phyloP scores from a whole-genome alignment of 1,140 invertebrate species.

The Drosophila mayri region DNA sequence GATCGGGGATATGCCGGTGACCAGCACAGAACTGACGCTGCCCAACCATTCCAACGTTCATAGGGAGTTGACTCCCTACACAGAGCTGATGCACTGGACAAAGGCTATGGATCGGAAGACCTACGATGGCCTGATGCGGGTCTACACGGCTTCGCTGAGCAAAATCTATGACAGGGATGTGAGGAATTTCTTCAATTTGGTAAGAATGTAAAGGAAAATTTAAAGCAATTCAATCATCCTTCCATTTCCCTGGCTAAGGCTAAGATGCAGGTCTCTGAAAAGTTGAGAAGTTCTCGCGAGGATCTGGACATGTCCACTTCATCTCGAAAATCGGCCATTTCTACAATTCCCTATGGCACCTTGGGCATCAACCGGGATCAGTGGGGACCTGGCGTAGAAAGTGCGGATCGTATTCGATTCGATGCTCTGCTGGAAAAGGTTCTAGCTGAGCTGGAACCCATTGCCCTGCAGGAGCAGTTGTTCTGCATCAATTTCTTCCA shows the following conservation, averaged over 20 bases:
- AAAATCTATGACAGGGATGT: constrained; percentile 95
- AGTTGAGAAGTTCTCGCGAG: constrained; percentile 74
- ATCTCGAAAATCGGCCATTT: constrained; percentile 70
- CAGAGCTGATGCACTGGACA: constrained; percentile 95
- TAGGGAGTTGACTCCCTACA: constrained; percentile 92
- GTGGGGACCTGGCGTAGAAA: constrained; percentile 79
- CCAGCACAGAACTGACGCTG: constrained; percentile 88
- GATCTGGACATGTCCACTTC: constrained; percentile 79
- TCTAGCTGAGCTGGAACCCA: constrained; percentile 94
- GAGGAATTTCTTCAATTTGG: constrained; percentile 91
- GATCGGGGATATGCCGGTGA: constrained; percentile 84
- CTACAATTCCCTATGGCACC: constrained; percentile 79
- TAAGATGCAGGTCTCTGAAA: constrained; percentile 84
- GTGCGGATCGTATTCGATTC: constrained; percentile 81
- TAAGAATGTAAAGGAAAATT: constrained; percentile 10
- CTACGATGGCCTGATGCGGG: constrained; percentile 92
- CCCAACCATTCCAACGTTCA: constrained; percentile 93
- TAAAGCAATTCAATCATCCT: background rate
- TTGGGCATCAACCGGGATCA: constrained; percentile 80
- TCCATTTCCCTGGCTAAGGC: constrained; percentile 82
- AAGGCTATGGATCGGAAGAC: constrained; percentile 93
- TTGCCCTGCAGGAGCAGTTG: constrained; percentile 97
- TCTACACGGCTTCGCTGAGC: constrained; percentile 91
- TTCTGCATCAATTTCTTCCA: constrained; percentile 98
- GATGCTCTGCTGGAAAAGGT: constrained; percentile 86